phyloP scores from a whole-genome alignment of 2,113 vertebrate species.

The Ophiodon elongatus region DNA sequence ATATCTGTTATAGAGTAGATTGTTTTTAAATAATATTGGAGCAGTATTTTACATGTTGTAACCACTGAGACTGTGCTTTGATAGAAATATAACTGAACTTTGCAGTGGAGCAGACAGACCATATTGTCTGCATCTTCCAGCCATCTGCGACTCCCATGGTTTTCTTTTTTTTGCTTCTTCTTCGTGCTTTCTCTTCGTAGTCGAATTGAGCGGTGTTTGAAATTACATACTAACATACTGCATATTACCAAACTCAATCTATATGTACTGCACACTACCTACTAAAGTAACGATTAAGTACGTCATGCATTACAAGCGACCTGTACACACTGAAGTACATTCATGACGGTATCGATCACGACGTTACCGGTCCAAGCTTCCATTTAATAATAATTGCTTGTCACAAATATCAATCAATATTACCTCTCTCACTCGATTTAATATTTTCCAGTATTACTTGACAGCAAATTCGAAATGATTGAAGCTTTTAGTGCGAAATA shows the following conservation, averaged over 20 bases:
- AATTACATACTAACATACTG: neutral
- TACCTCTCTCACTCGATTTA: neutral
- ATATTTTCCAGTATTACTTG: neutral
- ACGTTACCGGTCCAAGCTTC: neutral
- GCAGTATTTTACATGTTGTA: constrained; percentile 8
- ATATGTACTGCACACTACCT: too few species aligned
- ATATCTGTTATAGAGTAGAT: neutral
- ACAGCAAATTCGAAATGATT: neutral
- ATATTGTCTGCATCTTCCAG: constrained; percentile 34
- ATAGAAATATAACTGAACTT: constrained; percentile 36
- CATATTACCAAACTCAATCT: neutral
- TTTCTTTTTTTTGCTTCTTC: neutral
- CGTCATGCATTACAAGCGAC: neutral
- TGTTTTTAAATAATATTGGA: neutral
- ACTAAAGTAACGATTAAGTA: neutral
- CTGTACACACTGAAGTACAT: neutral
- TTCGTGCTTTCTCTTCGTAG: neutral
- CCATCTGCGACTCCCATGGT: constrained; percentile 34
- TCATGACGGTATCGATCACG: neutral
- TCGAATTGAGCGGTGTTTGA: neutral
- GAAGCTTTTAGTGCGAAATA: neutral
- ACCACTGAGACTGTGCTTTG: constrained; percentile 19
- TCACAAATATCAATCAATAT: neutral
- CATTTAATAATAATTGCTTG: neutral
- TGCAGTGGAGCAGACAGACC: constrained; percentile 11